Base-by-base conservation (phyloP, 1,140 invertebrate genomes). In the Psilanteris sp. region DNA sequence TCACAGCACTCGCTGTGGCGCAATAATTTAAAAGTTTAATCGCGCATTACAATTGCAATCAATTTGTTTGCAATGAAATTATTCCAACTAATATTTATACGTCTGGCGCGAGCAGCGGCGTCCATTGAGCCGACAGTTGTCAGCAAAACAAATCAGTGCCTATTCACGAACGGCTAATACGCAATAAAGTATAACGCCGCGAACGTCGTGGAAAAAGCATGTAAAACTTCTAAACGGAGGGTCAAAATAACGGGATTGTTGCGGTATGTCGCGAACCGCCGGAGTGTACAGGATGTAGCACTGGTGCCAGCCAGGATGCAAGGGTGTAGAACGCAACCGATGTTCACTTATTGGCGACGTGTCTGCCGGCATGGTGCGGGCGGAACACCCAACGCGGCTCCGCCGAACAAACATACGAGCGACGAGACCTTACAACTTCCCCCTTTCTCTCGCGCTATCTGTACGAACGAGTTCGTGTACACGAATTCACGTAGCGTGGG, bases 331-430 rank as follows among this genome's bases (percentile, higher is more conserved):
- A 83, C 81, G 82, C 82, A 81, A 86, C 80, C 83, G 84, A 87
- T 86, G 87, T 86, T 88, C 87, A 84, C 85, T 88, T 88, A 88
- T 88, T 88, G 86, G 86, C 78, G 82, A 85, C 85, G 85, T 88
- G 86, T 88, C 82, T 87, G 82, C 81, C 86, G 80, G 86, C 81
- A 87, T 87, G 87, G 87, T 85, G 84, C 86, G 59, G 81, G 85
- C 82, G 57, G 81, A 66, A 80, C 67, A 71, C 67, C 77, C 77
- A 79, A 31, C 66, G 72, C 52, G 71, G 72, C 50, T 59, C 59
- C 43, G 57, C 37, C 62, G 26, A 72, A 39, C 77, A 74, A 77
- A 77, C 72, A 76, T 61, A 71, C 67, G 66, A 70, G 68, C 67
- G 71, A 77, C 34, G 62, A 57, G 50, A 48, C 62, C 61, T 75